phyloP scores from a whole-genome alignment of 2,113 vertebrate genomes.

The Charadrius vociferus region DNA sequence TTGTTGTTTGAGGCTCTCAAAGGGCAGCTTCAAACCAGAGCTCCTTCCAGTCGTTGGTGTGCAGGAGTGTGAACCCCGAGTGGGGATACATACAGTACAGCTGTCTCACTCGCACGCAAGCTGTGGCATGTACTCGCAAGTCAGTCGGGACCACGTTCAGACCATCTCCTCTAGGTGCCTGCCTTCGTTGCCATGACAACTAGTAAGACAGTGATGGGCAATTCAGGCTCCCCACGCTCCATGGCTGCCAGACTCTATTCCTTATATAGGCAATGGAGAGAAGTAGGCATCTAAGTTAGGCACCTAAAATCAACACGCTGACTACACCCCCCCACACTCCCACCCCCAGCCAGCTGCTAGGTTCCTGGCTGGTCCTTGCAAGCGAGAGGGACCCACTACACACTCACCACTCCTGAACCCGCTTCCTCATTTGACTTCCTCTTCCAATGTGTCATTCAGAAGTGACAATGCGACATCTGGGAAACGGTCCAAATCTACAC shows the following conservation, averaged over 20 bases:
- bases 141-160: neutral
- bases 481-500: constrained; percentile 19
- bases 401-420: neutral
- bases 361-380: neutral
- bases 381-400: neutral
- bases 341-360: constrained; percentile 45
- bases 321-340: neutral
- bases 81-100: neutral
- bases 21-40: neutral
- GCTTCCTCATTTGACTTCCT: constrained; percentile 39
- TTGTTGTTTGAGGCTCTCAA: neutral
- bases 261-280: constrained; percentile 49
- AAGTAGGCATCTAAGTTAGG: constrained; percentile 26
- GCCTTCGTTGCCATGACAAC: constrained; percentile 29
- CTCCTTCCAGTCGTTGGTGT: neutral
- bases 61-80: neutral
- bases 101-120: neutral
- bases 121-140: neutral
- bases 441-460: constrained; percentile 60
- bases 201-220: constrained; percentile 43
- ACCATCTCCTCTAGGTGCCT: constrained; percentile 36
- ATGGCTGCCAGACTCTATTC: constrained; percentile 41
- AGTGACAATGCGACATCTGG: constrained; percentile 39
- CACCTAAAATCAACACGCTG: constrained; percentile 30
- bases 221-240: constrained; percentile 40